Base-by-base conservation (phyloP, 2,113 vertebrate genomes). In the Cinclus cinclus region DNA sequence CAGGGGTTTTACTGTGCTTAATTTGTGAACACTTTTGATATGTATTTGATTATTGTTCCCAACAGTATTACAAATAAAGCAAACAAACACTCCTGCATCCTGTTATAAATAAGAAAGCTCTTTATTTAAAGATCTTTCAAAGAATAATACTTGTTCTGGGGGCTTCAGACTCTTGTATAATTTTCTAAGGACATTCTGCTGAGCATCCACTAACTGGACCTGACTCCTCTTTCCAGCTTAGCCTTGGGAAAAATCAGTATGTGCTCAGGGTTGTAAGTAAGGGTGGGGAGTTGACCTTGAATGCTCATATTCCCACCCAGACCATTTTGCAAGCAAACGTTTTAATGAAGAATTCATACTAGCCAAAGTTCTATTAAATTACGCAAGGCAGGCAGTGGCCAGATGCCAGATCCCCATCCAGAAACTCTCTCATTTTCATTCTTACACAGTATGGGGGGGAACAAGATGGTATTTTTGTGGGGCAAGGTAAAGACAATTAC, bases 351-450 rank as follows among this genome's bases (percentile, higher is more conserved):
- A 60, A 60, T 65, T 70, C 13, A 18, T 21, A 27, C 9, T 65
- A 76, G 67, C 5, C 2, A 17, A 75, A 75, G 4, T 31, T 53
- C 6, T 49, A 4, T 11, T 33, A 55, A 79, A 65, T 0, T 30
- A 13, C 9, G 10, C 9, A 15, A 25, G 6, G 2, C 11, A 76
- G 33, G 31, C 41, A 0, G 0, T 46, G 47, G 31, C 27, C 55
- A 64, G 20, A 30, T 25, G 25, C 13, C 39, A 70, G 28, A 47
- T 33, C 19, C 22, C 4, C 25, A 27, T 33, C 7, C 33, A 70
- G 6, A 3, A 0, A 0, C 7, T 39, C 15, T 35, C n/a, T 64
- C 17, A 16, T 8, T 39, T 46, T 49, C 10, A 30, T 7, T 83
- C 17, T 49, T 64, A 44, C 31, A 30, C 1, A 39, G 13, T 4